phyloP scores from a whole-genome alignment of 92 coral and sea anemone genomes.

The Diadumene lineata region DNA sequence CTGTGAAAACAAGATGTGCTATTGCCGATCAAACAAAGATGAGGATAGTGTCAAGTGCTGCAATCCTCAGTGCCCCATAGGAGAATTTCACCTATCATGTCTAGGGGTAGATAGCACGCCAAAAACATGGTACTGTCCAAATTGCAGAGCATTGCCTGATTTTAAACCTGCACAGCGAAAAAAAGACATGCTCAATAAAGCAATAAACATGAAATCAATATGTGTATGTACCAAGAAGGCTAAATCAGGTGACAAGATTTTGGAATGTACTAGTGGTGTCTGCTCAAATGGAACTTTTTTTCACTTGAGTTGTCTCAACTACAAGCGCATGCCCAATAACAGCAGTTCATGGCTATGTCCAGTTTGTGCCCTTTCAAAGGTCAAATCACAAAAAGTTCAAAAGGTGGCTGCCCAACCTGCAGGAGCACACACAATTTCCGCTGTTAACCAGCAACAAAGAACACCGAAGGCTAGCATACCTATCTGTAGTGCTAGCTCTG shows the following conservation, averaged over 20 bases:
- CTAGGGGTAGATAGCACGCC: constrained; percentile 10
- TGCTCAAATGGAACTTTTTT: constrained; percentile 39
- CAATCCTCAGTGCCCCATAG: constrained; percentile 18
- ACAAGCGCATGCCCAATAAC: too few species aligned
- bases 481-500: neutral
- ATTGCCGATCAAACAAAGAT: constrained; percentile 10
- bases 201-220: constrained; percentile 22
- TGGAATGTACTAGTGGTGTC: constrained; percentile 28
- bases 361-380: constrained; percentile 11
- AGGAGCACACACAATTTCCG: neutral
- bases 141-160: constrained; percentile 27
- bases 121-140: constrained; percentile 30
- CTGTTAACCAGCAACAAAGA: neutral
- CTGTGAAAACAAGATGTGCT: neutral
- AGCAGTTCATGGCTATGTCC: constrained; percentile 33
- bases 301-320: constrained; percentile 36
- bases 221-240: constrained; percentile 22
- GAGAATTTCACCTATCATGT: constrained; percentile 22
- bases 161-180: constrained; percentile 1
- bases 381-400: constrained; percentile 2
- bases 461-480: neutral
- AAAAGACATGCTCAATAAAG: constrained; percentile 22
- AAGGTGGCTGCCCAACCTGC: neutral
- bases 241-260: constrained; percentile 22
- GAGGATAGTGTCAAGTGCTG: constrained; percentile 19